Conservation (phyloP, 2,888 invertebrate species). For the Dysmachus trigonus region DNA sequence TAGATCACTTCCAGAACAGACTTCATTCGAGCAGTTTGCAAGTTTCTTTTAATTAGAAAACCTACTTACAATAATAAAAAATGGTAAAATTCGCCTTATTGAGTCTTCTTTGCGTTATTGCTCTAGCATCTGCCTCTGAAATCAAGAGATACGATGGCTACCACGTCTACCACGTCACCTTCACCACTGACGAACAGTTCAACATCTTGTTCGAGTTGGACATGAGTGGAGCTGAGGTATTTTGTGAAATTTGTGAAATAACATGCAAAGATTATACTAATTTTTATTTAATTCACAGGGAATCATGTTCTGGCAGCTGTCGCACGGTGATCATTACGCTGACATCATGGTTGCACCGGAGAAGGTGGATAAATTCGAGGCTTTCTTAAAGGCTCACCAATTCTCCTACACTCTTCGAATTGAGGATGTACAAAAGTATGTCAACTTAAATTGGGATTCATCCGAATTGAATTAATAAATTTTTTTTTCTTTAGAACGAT, state of each 20-base stretch:
- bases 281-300: neutral
- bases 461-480: neutral
- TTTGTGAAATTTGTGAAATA: neutral
- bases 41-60: neutral
- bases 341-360: slow-evolving; percentile 24
- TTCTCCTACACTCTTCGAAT: neutral
- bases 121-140: neutral
- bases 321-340: neutral
- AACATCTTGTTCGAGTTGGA: neutral
- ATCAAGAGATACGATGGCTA: neutral
- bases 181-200: neutral
- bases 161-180: neutral
- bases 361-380: neutral
- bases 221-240: neutral
- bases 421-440: slow-evolving; percentile 9
- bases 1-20: neutral
- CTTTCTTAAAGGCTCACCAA: neutral
- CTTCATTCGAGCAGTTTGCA: neutral
- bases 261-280: neutral
- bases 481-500: neutral
- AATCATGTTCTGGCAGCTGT: slow-evolving; percentile 24
- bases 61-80: neutral
- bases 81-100: slow-evolving; percentile 13
- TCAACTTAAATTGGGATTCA: neutral
- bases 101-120: neutral